Conservation (phyloP, 2,888 invertebrate species). For the Drosophila nigricruria region DNA sequence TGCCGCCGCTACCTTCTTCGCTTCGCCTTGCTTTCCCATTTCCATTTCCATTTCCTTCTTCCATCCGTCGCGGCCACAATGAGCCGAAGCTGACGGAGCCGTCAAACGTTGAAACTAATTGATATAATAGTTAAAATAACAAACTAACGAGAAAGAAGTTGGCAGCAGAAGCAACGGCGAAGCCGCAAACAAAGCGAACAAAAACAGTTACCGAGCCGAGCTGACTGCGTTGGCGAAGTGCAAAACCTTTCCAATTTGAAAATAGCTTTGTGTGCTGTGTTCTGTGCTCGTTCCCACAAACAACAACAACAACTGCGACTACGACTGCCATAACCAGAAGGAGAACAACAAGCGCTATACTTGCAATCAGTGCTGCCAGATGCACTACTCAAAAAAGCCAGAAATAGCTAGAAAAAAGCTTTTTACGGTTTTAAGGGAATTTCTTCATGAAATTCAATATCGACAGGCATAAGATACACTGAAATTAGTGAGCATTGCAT, state of each 20-base stretch:
- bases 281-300: constrained; percentile 75
- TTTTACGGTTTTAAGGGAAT: no score
- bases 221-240: constrained; percentile 71
- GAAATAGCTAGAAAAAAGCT: no score
- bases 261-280: constrained; percentile 53
- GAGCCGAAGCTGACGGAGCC: constrained; percentile 50
- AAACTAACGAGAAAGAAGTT: constrained; percentile 75
- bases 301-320: constrained; percentile 32
- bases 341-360: constrained; percentile 43
- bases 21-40: constrained; percentile 50
- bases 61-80: constrained; percentile 28
- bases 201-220: constrained; percentile 34
- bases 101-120: constrained; percentile 77
- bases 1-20: constrained; percentile 25
- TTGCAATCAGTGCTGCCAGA: no score
- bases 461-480: no score
- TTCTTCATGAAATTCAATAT: no score
- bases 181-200: constrained; percentile 39
- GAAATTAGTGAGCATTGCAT: no score
- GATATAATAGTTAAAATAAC: constrained; percentile 80
- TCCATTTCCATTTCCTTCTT: constrained; percentile 43
- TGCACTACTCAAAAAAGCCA: no score
- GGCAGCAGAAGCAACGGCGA: constrained; percentile 17
- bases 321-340: constrained; percentile 33
- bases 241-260: constrained; percentile 80